Conservation (phyloP, 2,113 vertebrate genomes). For the Sinocyclocheilus anophthalmus region DNA sequence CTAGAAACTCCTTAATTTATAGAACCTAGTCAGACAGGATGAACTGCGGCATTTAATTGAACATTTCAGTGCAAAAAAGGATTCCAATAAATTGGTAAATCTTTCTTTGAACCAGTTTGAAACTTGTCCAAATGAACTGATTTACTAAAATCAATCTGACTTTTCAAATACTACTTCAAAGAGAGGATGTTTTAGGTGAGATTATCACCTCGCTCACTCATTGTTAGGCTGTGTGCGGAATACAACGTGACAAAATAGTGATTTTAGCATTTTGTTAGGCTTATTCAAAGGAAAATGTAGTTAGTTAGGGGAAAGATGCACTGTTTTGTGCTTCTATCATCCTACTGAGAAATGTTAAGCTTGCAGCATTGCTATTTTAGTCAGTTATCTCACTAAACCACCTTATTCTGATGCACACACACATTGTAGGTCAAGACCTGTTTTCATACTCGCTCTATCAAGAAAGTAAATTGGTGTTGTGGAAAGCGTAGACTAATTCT, state of each 20-base stretch:
- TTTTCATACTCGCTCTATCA: conserved; percentile 22
- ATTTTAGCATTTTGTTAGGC: neutral
- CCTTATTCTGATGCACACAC: neutral
- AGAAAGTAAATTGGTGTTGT: conserved; percentile 5
- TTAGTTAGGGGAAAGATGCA: neutral
- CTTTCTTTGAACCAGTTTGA: neutral
- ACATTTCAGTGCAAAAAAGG: neutral
- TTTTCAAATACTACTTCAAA: too few species aligned
- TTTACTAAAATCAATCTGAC: neutral
- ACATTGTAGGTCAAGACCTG: conserved; percentile 12
- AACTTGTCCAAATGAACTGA: neutral
- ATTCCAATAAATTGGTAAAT: neutral
- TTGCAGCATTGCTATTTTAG: neutral
- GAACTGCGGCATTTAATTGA: too few species aligned
- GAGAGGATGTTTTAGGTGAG: too few species aligned
- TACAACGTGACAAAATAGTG: neutral
- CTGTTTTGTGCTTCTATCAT: neutral
- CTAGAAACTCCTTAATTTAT: too few species aligned
- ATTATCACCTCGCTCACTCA: too few species aligned
- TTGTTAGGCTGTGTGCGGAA: neutral
- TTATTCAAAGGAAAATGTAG: neutral
- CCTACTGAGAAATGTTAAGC: neutral
- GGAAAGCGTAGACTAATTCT: conserved; percentile 64
- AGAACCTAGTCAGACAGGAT: too few species aligned
- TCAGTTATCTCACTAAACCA: neutral